Evolutionary conservation across 1,140 invertebrate genomes (phyloP), one percentile per base, ranked within the genome.

Genomic region (Mycetomoellerius zeteki): DNA sequence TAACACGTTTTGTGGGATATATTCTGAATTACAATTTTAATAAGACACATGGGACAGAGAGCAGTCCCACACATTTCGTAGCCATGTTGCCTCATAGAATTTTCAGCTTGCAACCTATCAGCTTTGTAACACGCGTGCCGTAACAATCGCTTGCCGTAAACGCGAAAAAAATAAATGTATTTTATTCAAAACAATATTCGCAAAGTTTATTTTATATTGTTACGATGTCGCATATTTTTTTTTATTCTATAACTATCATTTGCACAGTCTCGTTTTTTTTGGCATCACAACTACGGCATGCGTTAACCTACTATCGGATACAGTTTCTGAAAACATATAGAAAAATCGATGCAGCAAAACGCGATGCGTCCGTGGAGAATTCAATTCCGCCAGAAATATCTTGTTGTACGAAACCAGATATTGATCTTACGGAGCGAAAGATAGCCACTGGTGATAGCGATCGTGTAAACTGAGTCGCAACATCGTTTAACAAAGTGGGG

Each of bases 341-440:
- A 75, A 33, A 84, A 73, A 75, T 84, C 37, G 80, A 84, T 84
- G 80, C 67, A 16, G 33, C 37, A 52, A 19, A 75, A 60, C 52
- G 52, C 43, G 47, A 8, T 30, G 8, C 58, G 60, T 50, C 47
- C 21, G 33, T 21, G 62, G 27, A 24, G 21, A 69, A 77, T 69
- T 77, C 43, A 77, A 86, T 87, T 80, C 78, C 64, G 71, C 10
- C 56, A 77, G 75, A 87, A 52, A 58, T 73, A 85, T 85, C 65
- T 76, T 58, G 81, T 33, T 50, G 65, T 47, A 43, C 50, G 75
- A 37, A 77, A 37, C 19, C 50, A 85, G 56, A 76, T 76, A 87
- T 85, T 76, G 86, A 80, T 75, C 86, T 82, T 60, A 82, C 65
- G 60, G 58, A 64, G 56, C 82, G 64, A 52, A 87, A 75, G 37